Conservation (phyloP, 2,797 vertebrate species). For the Urophycis tenuis region DNA sequence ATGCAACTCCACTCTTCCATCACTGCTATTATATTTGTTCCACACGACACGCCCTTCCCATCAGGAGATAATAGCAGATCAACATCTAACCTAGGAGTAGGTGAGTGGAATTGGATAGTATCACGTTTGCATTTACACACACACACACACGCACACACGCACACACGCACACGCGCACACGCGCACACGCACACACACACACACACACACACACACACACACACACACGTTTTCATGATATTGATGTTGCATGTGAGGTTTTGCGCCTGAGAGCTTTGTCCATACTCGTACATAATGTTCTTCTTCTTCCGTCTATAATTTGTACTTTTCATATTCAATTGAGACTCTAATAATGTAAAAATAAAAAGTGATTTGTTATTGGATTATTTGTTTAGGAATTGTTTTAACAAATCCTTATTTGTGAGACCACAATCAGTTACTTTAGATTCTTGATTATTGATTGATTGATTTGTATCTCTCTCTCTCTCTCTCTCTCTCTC, state of each 20-base stretch:
- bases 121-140: neutral
- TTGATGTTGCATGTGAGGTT: neutral
- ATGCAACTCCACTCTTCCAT: neutral
- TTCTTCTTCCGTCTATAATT: too few species aligned
- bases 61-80: neutral
- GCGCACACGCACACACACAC: neutral
- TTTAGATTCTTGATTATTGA: too few species aligned
- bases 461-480: too few species aligned
- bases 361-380: too few species aligned
- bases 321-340: too few species aligned
- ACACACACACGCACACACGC: neutral
- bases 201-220: too few species aligned
- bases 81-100: neutral
- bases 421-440: too few species aligned
- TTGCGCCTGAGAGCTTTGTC: neutral
- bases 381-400: too few species aligned
- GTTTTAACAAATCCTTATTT: too few species aligned
- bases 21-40: neutral
- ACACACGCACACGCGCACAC: neutral
- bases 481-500: too few species aligned
- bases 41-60: neutral
- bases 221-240: neutral
- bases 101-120: neutral
- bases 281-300: neutral
- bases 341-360: too few species aligned